phyloP scores from a whole-genome alignment of 2,797 vertebrate genomes.

The Sarcophilus harrisii region DNA sequence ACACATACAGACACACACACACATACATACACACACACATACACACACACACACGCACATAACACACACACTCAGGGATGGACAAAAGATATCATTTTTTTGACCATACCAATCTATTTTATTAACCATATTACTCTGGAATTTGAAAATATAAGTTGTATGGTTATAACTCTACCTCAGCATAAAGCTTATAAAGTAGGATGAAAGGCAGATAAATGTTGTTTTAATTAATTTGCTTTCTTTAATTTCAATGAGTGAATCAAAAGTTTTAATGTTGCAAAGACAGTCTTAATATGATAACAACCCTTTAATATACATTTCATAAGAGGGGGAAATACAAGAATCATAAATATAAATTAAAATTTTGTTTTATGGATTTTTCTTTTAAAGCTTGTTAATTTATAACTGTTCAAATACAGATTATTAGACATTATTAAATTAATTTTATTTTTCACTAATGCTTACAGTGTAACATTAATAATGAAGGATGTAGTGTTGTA shows the following conservation, averaged over 20 bases:
- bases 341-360: background rate
- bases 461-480: background rate
- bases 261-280: background rate
- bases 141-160: background rate
- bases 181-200: background rate
- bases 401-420: background rate
- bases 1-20: too few species aligned
- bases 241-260: background rate
- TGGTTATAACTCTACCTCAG: background rate
- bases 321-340: background rate
- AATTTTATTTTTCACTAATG: background rate
- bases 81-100: background rate
- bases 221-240: background rate
- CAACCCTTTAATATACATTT: background rate
- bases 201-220: background rate
- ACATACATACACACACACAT: background rate
- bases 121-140: background rate
- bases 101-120: background rate
- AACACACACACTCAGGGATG: background rate
- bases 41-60: background rate
- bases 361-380: background rate
- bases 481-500: background rate
- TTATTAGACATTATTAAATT: background rate
- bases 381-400: background rate
- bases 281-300: background rate